Evolutionary conservation across 2,797 vertebrate species (phyloP).

Genomic region (Anniella stebbinsi): DNA sequence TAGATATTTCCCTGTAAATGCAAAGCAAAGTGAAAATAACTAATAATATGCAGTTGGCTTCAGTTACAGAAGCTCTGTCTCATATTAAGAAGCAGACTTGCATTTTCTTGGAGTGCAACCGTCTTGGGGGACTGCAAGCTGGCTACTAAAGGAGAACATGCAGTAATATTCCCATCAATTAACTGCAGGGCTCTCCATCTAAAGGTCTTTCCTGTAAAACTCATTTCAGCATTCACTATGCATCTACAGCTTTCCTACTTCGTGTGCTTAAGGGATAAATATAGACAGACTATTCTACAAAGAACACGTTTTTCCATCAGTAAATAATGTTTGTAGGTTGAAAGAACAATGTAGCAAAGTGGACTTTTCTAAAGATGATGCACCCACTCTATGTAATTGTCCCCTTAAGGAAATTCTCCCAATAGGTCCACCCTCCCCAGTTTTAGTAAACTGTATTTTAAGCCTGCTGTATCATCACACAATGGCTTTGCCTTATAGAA

Average conservation of each 20-base stretch:
- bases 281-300: slow-evolving; percentile 29
- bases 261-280: slow-evolving; percentile 30
- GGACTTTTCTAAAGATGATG: slow-evolving; percentile 36
- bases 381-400: not conserved
- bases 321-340: slow-evolving; percentile 30
- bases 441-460: slow-evolving; percentile 13
- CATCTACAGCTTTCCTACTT: slow-evolving; percentile 29
- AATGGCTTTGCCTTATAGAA: slow-evolving; percentile 16
- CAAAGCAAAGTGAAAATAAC: not conserved
- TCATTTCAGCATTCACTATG: slow-evolving; percentile 16
- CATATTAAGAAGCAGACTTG: slow-evolving; percentile 12
- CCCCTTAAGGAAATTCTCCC: slow-evolving; percentile 20
- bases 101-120: slow-evolving; percentile 26
- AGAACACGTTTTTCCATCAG: slow-evolving; percentile 57
- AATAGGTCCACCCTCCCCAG: not conserved
- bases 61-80: slow-evolving; percentile 8
- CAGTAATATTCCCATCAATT: slow-evolving; percentile 31
- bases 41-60: slow-evolving; percentile 5
- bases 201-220: slow-evolving; percentile 39
- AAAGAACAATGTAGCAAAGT: slow-evolving; percentile 50
- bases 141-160: slow-evolving; percentile 20
- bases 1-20: not conserved
- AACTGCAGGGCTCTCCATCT: slow-evolving; percentile 28
- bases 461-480: not conserved
- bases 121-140: slow-evolving; percentile 14